Evolutionary conservation across 2,113 vertebrate species (phyloP), one percentile per base, ranked within the genome.

Genomic region (Catharus fuscescens): DNA sequence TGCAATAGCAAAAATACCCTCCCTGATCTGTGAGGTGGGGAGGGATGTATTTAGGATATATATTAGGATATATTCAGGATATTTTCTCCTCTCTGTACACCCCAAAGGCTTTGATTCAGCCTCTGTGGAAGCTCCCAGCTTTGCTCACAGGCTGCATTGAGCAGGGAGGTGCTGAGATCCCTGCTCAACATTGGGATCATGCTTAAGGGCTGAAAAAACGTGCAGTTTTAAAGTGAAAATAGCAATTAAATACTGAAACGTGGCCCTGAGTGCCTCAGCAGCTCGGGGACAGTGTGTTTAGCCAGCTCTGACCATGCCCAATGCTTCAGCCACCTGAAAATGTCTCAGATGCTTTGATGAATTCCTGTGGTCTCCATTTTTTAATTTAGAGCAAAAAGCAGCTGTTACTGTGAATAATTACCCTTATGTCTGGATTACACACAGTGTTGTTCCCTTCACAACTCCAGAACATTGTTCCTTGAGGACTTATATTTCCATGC

Each of bases 11-110:
- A 59, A 34, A 38, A 42, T 25, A 61, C 54, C 40, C 47, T 94
- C 56, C 66, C 78, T 72, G 12, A 80, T 81, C 36, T 61, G 80
- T 66, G 86, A 73, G 31, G 11, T 71, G 73, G n/a, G 79, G 28
- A 95, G 36, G 77, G 92, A 93, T 67, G 13, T 76, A 74, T 96
- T 84, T 82, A 77, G 96, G 92, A 64, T 83, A 31, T 86, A 44
- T 18, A 18, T 44, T 18, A 44, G 77, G 92, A 92, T 70, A 13
- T 74, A 73, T 96, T 84, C 80, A 77, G 96, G 92, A 64, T 81
- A 31, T 86, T 83, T 95, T 72, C 83, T 42, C 50, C 52, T 66
- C 36, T 66, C 70, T 48, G 2, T 25, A 8, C 32, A 32, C 25
- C 42, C 80, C 23, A 25, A 61, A 86, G n/a, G 40, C 71, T 92